Percentiles rank a stretch among this genome's conserved stretches.
These are phyloP conservation scores for Pipra filicauda DNA, from an alignment of 2,113 vertebrate species.

Conservation along the genomic window DNA sequence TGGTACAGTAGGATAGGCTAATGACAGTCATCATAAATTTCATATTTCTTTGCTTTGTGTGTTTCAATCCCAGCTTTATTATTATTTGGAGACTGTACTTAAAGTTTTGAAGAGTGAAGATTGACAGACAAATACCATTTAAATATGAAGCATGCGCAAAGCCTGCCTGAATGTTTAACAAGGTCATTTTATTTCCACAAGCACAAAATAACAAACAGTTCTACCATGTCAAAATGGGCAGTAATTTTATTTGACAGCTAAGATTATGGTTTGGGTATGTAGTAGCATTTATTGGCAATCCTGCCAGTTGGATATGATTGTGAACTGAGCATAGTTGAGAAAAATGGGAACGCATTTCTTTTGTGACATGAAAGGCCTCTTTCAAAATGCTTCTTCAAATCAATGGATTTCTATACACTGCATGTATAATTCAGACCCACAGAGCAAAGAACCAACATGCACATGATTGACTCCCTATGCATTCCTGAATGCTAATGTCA, in stretches of 20 bases:
- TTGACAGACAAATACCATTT: not conserved
- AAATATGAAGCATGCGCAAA: not conserved
- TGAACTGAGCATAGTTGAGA: not conserved
- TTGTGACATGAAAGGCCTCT: conserved; percentile 42
- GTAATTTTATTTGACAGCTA: conserved; percentile 58
- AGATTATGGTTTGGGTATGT: conserved; percentile 39
- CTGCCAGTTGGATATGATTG: conserved; percentile 39
- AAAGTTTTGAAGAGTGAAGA: not conserved
- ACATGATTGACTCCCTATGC: not conserved
- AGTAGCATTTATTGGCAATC: conserved; percentile 49
- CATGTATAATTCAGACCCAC: conserved; percentile 6
- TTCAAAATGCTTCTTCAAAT: conserved; percentile 15
- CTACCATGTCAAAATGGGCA: conserved; percentile 23
- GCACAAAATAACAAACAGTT: conserved; percentile 35
- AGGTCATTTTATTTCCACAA: conserved; percentile 35
- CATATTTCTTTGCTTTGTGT: not conserved
- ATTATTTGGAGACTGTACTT: not conserved
- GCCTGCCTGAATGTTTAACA: conserved; percentile 20
- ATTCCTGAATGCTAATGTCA: conserved; percentile 20
- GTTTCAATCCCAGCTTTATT: not conserved
- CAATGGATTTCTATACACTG: conserved; percentile 5
- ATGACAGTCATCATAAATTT: not conserved
- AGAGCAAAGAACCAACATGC: conserved; percentile 30
- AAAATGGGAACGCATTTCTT: conserved; percentile 25
- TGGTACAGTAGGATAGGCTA: not conserved